These are phyloP conservation scores for Trichonephila clavipes DNA, from an alignment of 1,140 invertebrate genomes.

Conservation along the genomic window DNA sequence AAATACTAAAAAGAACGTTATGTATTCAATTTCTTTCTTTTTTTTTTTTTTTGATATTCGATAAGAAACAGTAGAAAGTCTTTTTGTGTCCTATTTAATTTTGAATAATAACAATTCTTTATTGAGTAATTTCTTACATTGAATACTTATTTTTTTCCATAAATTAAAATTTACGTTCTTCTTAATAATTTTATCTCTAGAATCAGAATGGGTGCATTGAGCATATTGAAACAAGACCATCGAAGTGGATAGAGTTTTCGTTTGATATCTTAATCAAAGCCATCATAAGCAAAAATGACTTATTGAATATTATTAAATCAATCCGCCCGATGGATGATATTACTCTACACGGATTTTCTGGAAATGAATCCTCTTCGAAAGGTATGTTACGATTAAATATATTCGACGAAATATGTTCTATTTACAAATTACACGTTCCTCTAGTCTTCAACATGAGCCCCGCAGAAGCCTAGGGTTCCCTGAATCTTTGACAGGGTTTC, in stretches of 20 bases:
- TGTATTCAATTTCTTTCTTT: too few relatives aligned
- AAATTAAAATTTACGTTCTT: neutral
- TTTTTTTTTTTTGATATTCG: too few relatives aligned
- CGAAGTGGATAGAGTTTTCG: slow-evolving; percentile 85
- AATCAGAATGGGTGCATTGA: slow-evolving; percentile 92
- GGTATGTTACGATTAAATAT: slow-evolving; percentile 80
- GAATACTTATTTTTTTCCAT: neutral
- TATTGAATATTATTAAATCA: slow-evolving; percentile 90
- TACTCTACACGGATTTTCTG: slow-evolving; percentile 87
- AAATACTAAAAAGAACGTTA: too few relatives aligned
- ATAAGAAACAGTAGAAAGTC: too few relatives aligned
- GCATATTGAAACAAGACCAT: slow-evolving; percentile 93
- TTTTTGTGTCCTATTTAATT: too few relatives aligned
- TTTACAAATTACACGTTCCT: too few relatives aligned
- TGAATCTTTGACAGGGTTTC: too few relatives aligned
- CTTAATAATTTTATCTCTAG: slow-evolving; percentile 78
- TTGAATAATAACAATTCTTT: too few relatives aligned
- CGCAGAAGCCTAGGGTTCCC: too few relatives aligned
- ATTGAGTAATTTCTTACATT: too few relatives aligned
- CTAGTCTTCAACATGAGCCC: too few relatives aligned
- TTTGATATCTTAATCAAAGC: slow-evolving; percentile 93
- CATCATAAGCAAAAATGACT: slow-evolving; percentile 88
- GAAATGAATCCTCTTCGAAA: slow-evolving; percentile 85
- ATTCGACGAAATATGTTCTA: neutral
- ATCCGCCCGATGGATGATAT: slow-evolving; percentile 83